Evolutionary conservation across 2,113 vertebrate species (phyloP), one percentile per base, ranked within the genome.

Genomic region (Thalassarche chlororhynchos): DNA sequence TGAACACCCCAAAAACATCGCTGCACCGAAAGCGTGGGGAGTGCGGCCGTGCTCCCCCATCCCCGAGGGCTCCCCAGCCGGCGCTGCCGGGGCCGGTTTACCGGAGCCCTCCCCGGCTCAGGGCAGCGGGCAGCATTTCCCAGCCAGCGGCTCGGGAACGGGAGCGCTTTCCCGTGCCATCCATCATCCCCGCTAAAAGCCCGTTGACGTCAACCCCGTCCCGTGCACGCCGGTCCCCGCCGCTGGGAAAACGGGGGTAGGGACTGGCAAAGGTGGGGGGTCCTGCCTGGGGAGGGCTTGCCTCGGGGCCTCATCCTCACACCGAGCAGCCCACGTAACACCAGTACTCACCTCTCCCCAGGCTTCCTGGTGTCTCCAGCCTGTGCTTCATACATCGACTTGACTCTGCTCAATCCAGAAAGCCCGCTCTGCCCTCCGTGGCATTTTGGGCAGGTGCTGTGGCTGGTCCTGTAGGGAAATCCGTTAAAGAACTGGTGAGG

Each of bases 181-280:
- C 95, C 95, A 85, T 97, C 96, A 96, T 75, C 65, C 51, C 84
- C 15, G 69, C 84, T 94, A 92, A 87, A 62, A 94, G 92, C 92
- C 55, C 8, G 5, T 84, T 95, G 95, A 94, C 96, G 92, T 93
- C 96, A 97, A 42, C 21, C 74, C 84, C 57, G 57, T 94, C 95
- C 95, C 87, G 28, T 70, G 62, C 77, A 5, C 55, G 25, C 38
- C 4, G 68, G 70, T 84, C 90, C 68, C 78, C 44, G 2, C 44
- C 18, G 36, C 38, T 5, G 66, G 92, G 66, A 17, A 51, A 40
- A 42, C 2, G 26, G 85, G 71, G 62, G 7, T 8, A 4, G 51
- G 69, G 23, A 36, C 19, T 2, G 4, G 51, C 3, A 4, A 40
- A 31, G 86, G 11, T 1, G 10, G 19, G 44, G 72, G 40, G 46